These are phyloP conservation scores for Diphyllodes magnificus DNA, from an alignment of 2,113 vertebrate genomes.

Conservation along the genomic window DNA sequence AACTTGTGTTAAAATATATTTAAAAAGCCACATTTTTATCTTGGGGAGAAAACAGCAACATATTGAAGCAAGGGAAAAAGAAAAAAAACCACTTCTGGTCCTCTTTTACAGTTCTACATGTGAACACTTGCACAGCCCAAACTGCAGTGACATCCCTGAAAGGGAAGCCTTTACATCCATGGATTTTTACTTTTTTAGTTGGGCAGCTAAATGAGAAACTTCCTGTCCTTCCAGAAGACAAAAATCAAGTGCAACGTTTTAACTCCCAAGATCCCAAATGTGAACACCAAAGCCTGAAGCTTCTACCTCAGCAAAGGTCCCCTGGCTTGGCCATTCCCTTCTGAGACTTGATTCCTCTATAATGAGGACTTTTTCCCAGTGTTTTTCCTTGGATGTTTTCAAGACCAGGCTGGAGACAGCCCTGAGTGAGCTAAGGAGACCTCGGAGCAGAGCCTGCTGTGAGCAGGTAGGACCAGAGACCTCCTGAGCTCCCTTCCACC, in stretches of 20 bases:
- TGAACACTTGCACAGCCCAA: background rate
- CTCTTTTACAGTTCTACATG: background rate
- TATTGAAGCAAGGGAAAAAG: background rate
- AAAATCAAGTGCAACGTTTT: background rate
- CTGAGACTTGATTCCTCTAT: background rate
- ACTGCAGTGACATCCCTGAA: background rate
- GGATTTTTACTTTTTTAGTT: background rate
- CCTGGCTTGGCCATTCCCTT: background rate
- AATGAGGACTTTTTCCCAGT: rapidly evolving
- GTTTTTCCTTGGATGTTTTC: background rate
- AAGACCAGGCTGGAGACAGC: background rate
- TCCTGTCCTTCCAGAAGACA: background rate
- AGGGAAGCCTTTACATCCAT: background rate
- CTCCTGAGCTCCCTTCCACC: background rate
- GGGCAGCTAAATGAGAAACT: background rate
- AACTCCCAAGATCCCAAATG: rapidly evolving
- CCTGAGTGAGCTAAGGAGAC: no score
- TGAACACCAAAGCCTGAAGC: background rate
- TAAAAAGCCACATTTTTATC: background rate
- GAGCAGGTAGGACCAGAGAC: background rate
- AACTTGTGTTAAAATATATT: background rate
- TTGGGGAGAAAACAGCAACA: background rate
- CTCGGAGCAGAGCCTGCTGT: background rate
- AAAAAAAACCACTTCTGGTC: no score
- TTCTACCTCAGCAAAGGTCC: background rate